These are phyloP conservation scores for Megalonaias nervosa DNA, from an alignment of 1,140 invertebrate species.

Conservation along the genomic window DNA sequence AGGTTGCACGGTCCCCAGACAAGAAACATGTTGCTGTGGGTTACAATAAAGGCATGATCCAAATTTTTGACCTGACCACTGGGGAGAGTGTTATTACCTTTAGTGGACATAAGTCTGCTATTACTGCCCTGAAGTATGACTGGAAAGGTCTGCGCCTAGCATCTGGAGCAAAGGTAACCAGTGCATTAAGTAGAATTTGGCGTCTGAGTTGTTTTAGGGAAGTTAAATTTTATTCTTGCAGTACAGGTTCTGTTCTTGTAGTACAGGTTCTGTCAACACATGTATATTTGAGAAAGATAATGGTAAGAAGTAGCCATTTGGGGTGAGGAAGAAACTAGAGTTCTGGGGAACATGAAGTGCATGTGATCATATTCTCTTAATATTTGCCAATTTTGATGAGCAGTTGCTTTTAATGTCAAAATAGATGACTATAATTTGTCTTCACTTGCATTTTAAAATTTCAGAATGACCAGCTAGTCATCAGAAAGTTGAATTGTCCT, in stretches of 20 bases:
- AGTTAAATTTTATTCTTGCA: not conserved
- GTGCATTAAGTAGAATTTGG: not conserved
- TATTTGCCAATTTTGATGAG: too few species aligned
- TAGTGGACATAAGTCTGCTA: slow-evolving; percentile 89
- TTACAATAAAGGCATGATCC: slow-evolving; percentile 90
- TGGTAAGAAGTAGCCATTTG: too few species aligned
- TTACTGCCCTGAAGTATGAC: slow-evolving; percentile 89
- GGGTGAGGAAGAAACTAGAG: too few species aligned
- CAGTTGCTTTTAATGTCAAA: too few species aligned
- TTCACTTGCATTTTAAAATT: too few species aligned
- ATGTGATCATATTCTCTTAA: too few species aligned
- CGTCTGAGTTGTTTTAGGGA: not conserved
- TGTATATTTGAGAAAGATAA: not conserved
- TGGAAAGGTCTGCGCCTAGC: slow-evolving; percentile 84
- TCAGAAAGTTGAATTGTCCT: too few species aligned
- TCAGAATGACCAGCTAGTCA: too few species aligned
- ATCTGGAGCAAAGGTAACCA: slow-evolving; percentile 87
- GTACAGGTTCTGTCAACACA: not conserved
- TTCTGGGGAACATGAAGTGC: too few species aligned
- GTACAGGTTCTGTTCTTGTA: not conserved
- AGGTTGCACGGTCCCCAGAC: slow-evolving; percentile 80
- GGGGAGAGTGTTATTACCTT: slow-evolving; percentile 85
- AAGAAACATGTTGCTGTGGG: slow-evolving; percentile 89
- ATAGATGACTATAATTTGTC: too few species aligned
- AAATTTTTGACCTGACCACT: slow-evolving; percentile 79